Percentiles rank a stretch among this genome's conserved stretches.
phyloP scores from a whole-genome alignment of 2,888 invertebrate species.

The Caenorhabditis sp. region DNA sequence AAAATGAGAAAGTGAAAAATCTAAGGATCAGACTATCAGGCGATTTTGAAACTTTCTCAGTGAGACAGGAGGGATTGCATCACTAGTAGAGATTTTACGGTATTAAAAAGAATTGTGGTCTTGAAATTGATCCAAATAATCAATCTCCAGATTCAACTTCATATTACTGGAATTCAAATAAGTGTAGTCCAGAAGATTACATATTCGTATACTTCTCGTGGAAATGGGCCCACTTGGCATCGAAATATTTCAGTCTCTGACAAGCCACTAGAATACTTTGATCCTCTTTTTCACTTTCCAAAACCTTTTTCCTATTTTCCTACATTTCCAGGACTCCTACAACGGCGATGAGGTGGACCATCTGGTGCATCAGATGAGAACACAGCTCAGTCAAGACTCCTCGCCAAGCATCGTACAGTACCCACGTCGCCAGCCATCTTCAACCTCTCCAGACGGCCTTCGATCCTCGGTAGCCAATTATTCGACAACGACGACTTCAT shows the following conservation, averaged over 20 bases:
- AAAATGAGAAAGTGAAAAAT: neutral
- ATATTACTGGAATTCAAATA: no score
- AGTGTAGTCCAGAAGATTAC: no score
- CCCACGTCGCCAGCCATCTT: conserved; percentile 34
- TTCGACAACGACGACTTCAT: conserved; percentile 48
- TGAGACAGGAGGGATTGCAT: no score
- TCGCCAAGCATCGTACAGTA: conserved; percentile 60
- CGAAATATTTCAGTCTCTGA: no score
- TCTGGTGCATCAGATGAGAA: conserved; percentile 73
- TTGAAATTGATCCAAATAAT: no score
- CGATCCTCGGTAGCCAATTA: conserved; percentile 41
- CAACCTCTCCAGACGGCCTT: neutral
- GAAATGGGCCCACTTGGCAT: no score
- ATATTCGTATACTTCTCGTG: no score
- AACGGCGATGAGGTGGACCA: conserved; percentile 74
- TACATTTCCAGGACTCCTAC: conserved; percentile 67
- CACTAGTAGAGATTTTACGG: no score
- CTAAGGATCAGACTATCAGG: no score
- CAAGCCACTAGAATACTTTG: neutral
- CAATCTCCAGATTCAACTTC: no score
- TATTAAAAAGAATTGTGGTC: no score
- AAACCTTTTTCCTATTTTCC: no score
- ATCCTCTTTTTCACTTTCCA: neutral
- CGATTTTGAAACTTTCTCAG: conserved; percentile 15
- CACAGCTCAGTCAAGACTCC: conserved; percentile 47